phyloP scores from a whole-genome alignment of 1,140 invertebrate genomes.

The Arion vulgaris region DNA sequence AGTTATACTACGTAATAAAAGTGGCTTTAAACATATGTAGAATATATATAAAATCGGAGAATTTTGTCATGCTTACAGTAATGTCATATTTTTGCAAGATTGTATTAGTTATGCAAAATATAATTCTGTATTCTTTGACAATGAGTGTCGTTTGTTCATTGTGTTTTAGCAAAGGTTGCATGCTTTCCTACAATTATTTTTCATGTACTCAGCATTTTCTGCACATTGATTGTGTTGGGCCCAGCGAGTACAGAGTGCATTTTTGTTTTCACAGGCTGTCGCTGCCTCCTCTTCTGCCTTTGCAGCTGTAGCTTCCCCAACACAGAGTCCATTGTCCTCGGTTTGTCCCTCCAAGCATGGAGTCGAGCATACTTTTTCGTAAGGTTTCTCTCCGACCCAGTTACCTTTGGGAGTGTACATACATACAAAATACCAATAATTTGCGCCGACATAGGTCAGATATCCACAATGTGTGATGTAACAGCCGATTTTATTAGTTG shows the following conservation, averaged over 20 bases:
- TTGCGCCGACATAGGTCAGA: not conserved
- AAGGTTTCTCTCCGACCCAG: conserved; percentile 27
- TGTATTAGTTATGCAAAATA: no score
- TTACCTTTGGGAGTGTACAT: conserved; percentile 33
- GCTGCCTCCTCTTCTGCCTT: no score
- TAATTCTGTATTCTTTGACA: no score
- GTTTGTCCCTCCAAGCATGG: conserved; percentile 14
- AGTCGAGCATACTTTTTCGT: not conserved
- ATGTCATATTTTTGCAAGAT: no score
- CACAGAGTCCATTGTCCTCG: conserved; percentile 19
- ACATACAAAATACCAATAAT: conserved; percentile 33
- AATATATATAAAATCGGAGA: no score
- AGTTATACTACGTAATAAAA: no score
- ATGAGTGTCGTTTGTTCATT: no score
- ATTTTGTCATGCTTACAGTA: no score
- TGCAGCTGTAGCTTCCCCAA: not conserved
- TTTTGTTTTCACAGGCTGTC: not conserved
- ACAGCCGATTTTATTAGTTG: conserved; percentile 22
- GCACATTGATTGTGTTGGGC: not conserved
- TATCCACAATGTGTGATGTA: not conserved
- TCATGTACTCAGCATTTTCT: not conserved
- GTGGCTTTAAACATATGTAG: no score
- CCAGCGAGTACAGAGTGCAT: not conserved
- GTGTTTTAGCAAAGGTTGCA: not conserved
- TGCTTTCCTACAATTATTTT: not conserved